phyloP scores from a whole-genome alignment of 2,797 vertebrate genomes.

The Siniperca scherzeri region DNA sequence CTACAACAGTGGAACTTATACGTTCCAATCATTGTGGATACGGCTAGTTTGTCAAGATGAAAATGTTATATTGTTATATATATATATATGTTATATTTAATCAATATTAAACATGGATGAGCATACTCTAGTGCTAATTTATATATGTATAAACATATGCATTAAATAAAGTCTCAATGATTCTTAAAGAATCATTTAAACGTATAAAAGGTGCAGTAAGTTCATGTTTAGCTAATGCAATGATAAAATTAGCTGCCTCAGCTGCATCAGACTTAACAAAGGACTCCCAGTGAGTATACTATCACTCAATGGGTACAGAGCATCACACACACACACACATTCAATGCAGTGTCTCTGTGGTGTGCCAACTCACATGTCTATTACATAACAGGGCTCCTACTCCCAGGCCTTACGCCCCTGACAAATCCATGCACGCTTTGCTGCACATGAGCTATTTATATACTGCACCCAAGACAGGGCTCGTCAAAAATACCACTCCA shows the following conservation, averaged over 20 bases:
- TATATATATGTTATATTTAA: neutral
- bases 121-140: neutral
- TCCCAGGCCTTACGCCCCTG: conserved; percentile 75
- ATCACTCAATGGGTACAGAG: conserved; percentile 76
- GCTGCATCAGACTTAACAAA: conserved; percentile 70
- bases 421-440: conserved; percentile 80
- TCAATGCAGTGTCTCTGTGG: conserved; percentile 77
- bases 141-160: neutral
- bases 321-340: conserved; percentile 71
- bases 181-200: conserved; percentile 12
- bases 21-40: neutral
- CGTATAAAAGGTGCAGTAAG: neutral
- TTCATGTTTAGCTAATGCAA: conserved; percentile 27
- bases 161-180: conserved; percentile 10
- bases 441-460: conserved; percentile 85
- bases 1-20: neutral
- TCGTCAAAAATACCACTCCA: conserved; percentile 77
- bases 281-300: conserved; percentile 67
- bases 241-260: conserved; percentile 53
- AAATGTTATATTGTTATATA: neutral
- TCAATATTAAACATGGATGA: conserved; percentile 5
- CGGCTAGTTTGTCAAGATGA: neutral
- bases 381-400: conserved; percentile 84
- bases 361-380: conserved; percentile 82
- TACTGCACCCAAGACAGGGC: conserved; percentile 73